Base-by-base conservation (phyloP, 2,113 vertebrate genomes). In the Corythornis vintsioides region DNA sequence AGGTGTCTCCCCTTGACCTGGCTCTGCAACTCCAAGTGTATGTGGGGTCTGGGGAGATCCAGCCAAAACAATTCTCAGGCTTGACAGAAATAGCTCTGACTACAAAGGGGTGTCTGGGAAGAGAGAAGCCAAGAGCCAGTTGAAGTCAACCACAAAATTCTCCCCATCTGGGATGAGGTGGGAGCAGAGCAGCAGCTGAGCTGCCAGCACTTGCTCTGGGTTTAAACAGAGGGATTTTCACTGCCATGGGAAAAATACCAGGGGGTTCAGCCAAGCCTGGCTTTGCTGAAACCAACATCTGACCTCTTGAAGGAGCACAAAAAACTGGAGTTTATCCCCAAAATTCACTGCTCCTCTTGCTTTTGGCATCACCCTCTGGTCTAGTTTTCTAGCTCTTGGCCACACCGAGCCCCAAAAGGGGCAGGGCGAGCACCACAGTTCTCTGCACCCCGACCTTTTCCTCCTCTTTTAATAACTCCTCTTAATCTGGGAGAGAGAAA, bases 341-440 rank as follows among this genome's bases (percentile, higher is more conserved):
- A 33, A 89, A 85, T 15, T 59, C 6, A 0, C 38, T 14, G 18
- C 15, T 84, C n/a, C 66, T 77, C 65, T 72, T 29, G 72, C 24
- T 42, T 84, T 70, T 47, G 69, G 35, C 55, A 50, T 11, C 66
- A 19, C 21, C 26, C 26, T 38, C 42, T 0, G 0, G 10, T 25
- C 15, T 26, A 1, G 83, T 3, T 19, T 19, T 25, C 21, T 21
- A 67, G 35, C 22, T 42, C 45, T 11, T 1, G 2, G 29, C 7
- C 40, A 11, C 2, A 1, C 40, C 0, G 12, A 72, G 64, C 13
- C 14, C 53, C 43, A 7, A 17, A 21, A 47, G 5, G 28, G 21
- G n/a, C 15, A 8, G 38, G 57, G n/a, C 12, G 3, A 56, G 42
- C 35, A 9, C 24, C 16, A 0, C 1, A 1, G 8, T n/a, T 15